phyloP scores from a whole-genome alignment of 2,113 vertebrate species.

The Spilogale gracilis region DNA sequence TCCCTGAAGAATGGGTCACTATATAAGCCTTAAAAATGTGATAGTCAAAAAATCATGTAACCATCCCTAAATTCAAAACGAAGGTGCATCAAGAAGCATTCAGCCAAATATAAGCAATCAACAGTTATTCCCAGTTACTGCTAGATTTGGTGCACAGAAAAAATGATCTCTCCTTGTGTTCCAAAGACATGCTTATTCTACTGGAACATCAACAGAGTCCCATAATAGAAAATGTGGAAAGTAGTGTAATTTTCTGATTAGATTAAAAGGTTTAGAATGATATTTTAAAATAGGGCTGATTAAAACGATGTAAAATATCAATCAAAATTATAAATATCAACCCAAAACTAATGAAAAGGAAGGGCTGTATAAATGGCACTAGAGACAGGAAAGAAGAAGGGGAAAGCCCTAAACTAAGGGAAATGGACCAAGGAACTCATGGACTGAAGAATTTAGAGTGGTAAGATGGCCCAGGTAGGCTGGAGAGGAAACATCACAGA shows the following conservation, averaged over 20 bases:
- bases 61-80: neutral
- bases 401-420: neutral
- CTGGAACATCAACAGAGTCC: neutral
- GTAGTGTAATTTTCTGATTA: neutral
- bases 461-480: neutral
- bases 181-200: neutral
- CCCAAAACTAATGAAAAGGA: neutral
- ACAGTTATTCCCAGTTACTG: too few relatives aligned
- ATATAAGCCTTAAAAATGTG: neutral
- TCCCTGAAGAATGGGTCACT: neutral
- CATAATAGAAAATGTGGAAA: neutral
- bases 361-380: neutral
- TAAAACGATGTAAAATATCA: neutral
- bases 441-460: neutral
- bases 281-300: neutral
- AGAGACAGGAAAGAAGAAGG: neutral
- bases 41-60: neutral
- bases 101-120: neutral
- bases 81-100: neutral
- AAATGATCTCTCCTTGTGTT: neutral
- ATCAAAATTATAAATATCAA: neutral
- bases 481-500: rapidly evolving
- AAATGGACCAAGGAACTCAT: too few relatives aligned
- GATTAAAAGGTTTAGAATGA: neutral
- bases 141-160: neutral